Base-by-base conservation (phyloP, 2,888 invertebrate genomes). In the Coenonympha arcania region DNA sequence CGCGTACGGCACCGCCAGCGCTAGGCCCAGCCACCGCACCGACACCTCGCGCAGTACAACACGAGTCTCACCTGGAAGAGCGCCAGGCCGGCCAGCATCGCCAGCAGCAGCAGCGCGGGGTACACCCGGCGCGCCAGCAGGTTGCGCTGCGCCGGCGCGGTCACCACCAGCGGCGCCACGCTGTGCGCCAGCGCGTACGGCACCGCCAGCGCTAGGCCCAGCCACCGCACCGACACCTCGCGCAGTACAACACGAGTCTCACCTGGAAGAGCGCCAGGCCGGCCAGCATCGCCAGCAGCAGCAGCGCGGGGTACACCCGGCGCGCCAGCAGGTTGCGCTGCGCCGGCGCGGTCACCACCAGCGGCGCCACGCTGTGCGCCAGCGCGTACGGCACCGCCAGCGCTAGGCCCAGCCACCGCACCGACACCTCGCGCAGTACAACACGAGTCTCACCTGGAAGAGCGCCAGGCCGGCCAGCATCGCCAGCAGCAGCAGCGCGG, bases 331-430 rank as follows among this genome's bases (percentile, higher is more conserved):
- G 78, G 72, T 94, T 93, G 64, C 92, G 90, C 56, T 89, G 87
- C 58, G 90, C 89, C 9, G 91, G 78, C 62, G 90, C 89, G 33
- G 87, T 73, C 5, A 93, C 87, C 48, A 91, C 82, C 9, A 93
- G 76, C 40, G 94, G 94, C 54, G 93, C 88, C 33, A 93, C 76
- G 56, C 91, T 91, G n/a, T n/a, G 74, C 3, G 96, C 95, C 54
- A 94, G 85, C 20, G 94, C 94, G 76, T n/a, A n/a, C n/a, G 99
- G 99, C 59, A 97, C 87, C 0, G 98, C 93, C 55, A 99, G 89
- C 20, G 95, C n/a, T n/a, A n/a, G 99, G 99, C 59, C 97, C 87
- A 0, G 98, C 93, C 55, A 99, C 89, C 20, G 95, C 8, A 94
- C 90, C 0, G 98, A 96, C 58, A 99, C 87, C 57, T 93, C 90